Base-by-base conservation (phyloP, 92 coral and sea anemone species). In the Siderastrea siderea region DNA sequence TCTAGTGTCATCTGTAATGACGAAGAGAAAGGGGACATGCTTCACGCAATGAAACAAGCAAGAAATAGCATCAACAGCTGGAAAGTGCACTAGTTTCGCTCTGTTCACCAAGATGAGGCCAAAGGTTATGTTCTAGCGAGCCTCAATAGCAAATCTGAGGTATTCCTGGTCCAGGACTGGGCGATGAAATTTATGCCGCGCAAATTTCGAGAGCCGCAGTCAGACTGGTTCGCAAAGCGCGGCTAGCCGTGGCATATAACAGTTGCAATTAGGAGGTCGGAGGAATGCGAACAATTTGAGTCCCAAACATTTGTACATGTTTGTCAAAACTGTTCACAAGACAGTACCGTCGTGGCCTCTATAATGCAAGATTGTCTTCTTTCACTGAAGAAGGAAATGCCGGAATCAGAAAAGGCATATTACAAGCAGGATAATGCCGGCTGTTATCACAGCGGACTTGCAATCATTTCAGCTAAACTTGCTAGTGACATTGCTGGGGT, bases 11-110 rank as follows among this genome's bases (percentile, higher is more conserved):
- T 68, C 38, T n/a, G 73, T 68, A 68, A 68, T n/a, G 73, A 73
- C 10, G 87, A 83, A 59, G 79, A 83, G 17, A 46, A 71, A 71
- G 78, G 58, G 45, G 87, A 77, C 78, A 86, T 86, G 90, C 73
- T 77, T 64, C 82, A 85, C 52, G 38, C 75, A 46, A 59, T 85
- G 47, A 85, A 84, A 57, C 88, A 84, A 51, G 81, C 88, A 73
- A 75, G 75, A 54, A 66, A 75, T 65, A 53, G 75, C 63, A 75
- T 75, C 67, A 63, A 75, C 43, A 75, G 64, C 74, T 85, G 89
- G 89, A 85, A 75, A 75, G 89, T 67, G 6, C 82, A 85, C 64
- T 82, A 85, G 89, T 66, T 85, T 17, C 82, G 82, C 44, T 52
- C 89, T 1, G 89, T 75, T 19, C 74, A 85, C 75, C 89, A 64